Evolutionary conservation across 1,140 invertebrate species (phyloP).

Genomic region (Brachionus plicatilis): DNA sequence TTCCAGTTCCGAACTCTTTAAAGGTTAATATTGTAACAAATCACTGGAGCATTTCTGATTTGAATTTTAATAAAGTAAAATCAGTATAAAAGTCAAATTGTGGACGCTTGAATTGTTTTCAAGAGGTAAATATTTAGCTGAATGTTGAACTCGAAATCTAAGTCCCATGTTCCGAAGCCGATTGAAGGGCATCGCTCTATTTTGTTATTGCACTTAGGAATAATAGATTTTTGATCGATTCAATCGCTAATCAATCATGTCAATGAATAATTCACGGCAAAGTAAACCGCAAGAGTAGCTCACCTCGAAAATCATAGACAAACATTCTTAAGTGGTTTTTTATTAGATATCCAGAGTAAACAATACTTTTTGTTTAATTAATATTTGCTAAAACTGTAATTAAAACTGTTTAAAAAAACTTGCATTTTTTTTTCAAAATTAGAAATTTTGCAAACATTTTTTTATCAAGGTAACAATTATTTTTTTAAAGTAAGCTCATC

Average conservation of each 20-base stretch:
- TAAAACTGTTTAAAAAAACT: conserved; percentile 10
- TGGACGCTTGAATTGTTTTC: neutral
- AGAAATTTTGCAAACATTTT: neutral
- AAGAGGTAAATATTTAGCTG: conserved; percentile 22
- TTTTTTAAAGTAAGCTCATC: neutral
- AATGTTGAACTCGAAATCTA: conserved; percentile 22
- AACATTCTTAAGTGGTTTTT: conserved; percentile 27
- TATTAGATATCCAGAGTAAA: conserved; percentile 9
- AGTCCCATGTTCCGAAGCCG: neutral
- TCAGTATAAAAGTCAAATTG: neutral
- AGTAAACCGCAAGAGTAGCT: neutral
- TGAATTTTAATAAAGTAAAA: neutral
- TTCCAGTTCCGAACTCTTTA: neutral
- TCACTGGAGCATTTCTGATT: conserved; percentile 18
- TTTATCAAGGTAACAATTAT: conserved; percentile 5
- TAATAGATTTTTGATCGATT: conserved; percentile 33
- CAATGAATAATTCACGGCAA: conserved; percentile 30
- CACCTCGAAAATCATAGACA: neutral
- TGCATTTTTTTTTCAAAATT: neutral
- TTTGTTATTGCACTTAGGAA: conserved; percentile 1
- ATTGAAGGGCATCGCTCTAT: neutral
- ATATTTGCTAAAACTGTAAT: neutral
- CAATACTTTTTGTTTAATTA: neutral
- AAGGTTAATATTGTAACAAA: conserved; percentile 1
- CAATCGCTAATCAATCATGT: conserved; percentile 24